phyloP scores from a whole-genome alignment of 2,888 invertebrate species.

The Leucoma salicis region DNA sequence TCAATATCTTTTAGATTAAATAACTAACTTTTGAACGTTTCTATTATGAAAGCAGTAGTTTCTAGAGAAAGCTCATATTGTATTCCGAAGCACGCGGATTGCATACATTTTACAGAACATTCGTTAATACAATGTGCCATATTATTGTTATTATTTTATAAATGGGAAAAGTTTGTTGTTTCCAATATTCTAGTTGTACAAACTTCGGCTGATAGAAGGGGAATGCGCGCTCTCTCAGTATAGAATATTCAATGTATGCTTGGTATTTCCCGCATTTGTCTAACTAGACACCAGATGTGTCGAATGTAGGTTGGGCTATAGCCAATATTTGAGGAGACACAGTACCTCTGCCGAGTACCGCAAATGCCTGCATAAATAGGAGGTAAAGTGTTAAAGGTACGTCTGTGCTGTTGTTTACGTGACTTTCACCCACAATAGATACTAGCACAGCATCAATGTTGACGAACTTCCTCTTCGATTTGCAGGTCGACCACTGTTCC shows the following conservation, averaged over 20 bases:
- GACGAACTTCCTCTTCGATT: slow-evolving; percentile 2
- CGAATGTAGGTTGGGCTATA: slow-evolving; percentile 11
- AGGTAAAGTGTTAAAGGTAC: slow-evolving; percentile 13
- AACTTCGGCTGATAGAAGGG: too few relatives aligned
- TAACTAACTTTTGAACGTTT: slow-evolving; percentile 20
- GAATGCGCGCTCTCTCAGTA: too few relatives aligned
- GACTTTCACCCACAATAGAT: slow-evolving; percentile 30
- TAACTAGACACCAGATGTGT: background rate
- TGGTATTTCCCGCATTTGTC: background rate
- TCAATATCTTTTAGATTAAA: slow-evolving; percentile 15
- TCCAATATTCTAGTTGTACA: too few relatives aligned
- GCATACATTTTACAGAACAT: slow-evolving; percentile 8
- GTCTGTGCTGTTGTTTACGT: slow-evolving; percentile 23
- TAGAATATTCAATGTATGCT: too few relatives aligned
- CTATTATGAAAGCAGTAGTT: slow-evolving; percentile 21
- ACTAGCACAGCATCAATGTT: slow-evolving; percentile 21
- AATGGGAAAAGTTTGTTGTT: slow-evolving; percentile 8
- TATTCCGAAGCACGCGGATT: slow-evolving; percentile 20
- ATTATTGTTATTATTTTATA: slow-evolving; percentile 6
- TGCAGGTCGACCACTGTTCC: background rate
- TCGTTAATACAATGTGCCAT: too few relatives aligned
- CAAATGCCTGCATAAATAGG: slow-evolving; percentile 7
- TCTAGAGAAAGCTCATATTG: slow-evolving; percentile 29
- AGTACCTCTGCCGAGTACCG: slow-evolving; percentile 14
- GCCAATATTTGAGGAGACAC: slow-evolving; percentile 15